Base-by-base conservation (phyloP, 2,113 vertebrate genomes). In the Paracyprichromis sp. region DNA sequence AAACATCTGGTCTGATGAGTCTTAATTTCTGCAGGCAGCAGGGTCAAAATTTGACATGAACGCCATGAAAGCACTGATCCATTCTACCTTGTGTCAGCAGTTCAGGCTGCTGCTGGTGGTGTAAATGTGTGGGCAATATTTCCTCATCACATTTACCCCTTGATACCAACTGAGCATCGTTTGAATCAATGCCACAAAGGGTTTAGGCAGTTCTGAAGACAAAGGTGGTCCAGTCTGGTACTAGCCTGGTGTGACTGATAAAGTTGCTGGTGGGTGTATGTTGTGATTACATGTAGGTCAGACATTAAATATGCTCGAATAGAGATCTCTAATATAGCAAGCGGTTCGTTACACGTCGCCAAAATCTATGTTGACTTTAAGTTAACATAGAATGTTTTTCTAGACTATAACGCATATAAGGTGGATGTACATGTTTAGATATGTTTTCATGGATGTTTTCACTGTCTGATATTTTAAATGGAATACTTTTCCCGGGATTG, bases 371-470 rank as follows among this genome's bases (percentile, higher is more conserved):
- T 45, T 73, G 21, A 45, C 66, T 73, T 73, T 26, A 45, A 73
- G 38, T 73, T 45, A 2, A 73, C 1, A 73, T 73, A 14, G 21
- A 80, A 34, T 53, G 40, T 9, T 24, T 85, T 84, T 71, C 36
- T 80, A 69, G 38, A 69, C 61, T 69, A 34, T 5, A 69, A 2
- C 1, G 1, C 61, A 38, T 13, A 5, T 61, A 4, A 61, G 57
- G 31, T 57, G 12, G 21, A 19, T 66, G 34, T 38, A 76, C 82
- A 16, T 76, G 45, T 40, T 11, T 50, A 36, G 34, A 11, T 13
- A 38, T 56, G 69, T 36, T 56, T 59, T 86, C 3, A 86, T 80
- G 21, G 21, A 90, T 86, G 14, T 66, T 86, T 92, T 88, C 76
- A 76, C 66, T 69, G 76, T 12, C 24, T 79, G 71, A 50, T 83